These are phyloP conservation scores for Venusia cambrica DNA, from an alignment of 2,888 invertebrate species.

Conservation along the genomic window DNA sequence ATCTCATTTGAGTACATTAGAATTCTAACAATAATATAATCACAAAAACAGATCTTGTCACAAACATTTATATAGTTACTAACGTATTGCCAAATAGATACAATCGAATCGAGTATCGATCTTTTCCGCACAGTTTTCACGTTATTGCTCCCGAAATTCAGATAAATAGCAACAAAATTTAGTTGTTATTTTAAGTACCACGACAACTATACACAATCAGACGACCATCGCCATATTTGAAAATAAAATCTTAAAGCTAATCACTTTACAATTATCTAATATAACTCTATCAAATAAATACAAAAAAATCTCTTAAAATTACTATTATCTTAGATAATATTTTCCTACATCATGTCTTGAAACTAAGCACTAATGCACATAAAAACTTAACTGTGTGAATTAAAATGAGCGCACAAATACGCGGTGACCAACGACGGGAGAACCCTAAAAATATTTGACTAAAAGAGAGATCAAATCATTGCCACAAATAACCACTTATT, in stretches of 20 bases:
- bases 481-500: conserved; percentile 69
- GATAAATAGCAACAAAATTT: conserved; percentile 54
- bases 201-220: conserved; percentile 59
- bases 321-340: conserved; percentile 77
- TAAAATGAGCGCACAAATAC: conserved; percentile 45
- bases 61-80: conserved; percentile 19
- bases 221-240: conserved; percentile 76
- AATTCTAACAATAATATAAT: conserved; percentile 56
- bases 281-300: conserved; percentile 80
- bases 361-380: conserved; percentile 74
- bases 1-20: conserved; percentile 76
- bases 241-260: conserved; percentile 68
- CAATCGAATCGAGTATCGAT: conserved; percentile 1
- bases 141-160: conserved; percentile 2
- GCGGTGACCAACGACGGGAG: conserved; percentile 57
- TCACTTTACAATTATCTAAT: conserved; percentile 80
- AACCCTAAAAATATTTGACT: conserved; percentile 84
- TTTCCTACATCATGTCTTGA: conserved; percentile 76
- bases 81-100: conserved; percentile 32
- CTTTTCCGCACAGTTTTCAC: conserved; percentile 3
- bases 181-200: conserved; percentile 73
- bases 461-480: conserved; percentile 88
- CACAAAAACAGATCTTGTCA: conserved; percentile 66
- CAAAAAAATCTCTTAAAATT: conserved; percentile 73
- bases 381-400: conserved; percentile 55